Evolutionary conservation across 2,113 vertebrate genomes (phyloP).

Genomic region (Xiphorhynchus elegans): DNA sequence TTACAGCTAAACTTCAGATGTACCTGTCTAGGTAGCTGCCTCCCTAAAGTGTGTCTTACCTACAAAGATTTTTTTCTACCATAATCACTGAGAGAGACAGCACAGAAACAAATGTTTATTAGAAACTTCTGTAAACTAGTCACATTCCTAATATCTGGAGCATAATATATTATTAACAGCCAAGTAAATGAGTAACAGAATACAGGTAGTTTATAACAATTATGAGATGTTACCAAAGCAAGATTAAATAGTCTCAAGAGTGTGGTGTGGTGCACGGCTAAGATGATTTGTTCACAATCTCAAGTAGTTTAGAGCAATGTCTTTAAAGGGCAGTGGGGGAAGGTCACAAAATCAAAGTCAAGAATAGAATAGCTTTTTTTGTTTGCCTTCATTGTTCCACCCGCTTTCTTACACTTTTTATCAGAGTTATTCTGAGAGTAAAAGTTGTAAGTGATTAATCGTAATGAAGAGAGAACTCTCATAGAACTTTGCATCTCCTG

Average conservation of each 20-base stretch:
- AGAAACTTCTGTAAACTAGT: neutral
- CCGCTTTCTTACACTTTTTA: neutral
- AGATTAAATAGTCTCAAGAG: neutral
- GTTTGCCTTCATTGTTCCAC: neutral
- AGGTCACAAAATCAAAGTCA: neutral
- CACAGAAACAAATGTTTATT: neutral
- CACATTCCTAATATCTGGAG: neutral
- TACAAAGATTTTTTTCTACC: neutral
- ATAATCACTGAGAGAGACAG: neutral
- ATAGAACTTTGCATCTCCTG: neutral
- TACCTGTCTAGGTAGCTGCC: neutral
- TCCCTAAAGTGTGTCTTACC: neutral
- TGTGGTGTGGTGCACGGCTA: neutral
- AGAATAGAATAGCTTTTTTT: neutral
- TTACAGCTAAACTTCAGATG: neutral
- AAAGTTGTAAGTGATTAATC: neutral
- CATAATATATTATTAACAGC: neutral
- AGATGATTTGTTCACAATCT: neutral
- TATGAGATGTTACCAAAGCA: neutral
- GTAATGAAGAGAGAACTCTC: neutral
- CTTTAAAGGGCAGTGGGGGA: neutral
- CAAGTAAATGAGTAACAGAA: conserved; percentile 8
- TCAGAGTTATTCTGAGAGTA: neutral
- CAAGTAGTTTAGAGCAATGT: neutral
- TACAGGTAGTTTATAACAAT: neutral